phyloP scores from a whole-genome alignment of 1,140 invertebrate species.

The Drosophila yakuba region DNA sequence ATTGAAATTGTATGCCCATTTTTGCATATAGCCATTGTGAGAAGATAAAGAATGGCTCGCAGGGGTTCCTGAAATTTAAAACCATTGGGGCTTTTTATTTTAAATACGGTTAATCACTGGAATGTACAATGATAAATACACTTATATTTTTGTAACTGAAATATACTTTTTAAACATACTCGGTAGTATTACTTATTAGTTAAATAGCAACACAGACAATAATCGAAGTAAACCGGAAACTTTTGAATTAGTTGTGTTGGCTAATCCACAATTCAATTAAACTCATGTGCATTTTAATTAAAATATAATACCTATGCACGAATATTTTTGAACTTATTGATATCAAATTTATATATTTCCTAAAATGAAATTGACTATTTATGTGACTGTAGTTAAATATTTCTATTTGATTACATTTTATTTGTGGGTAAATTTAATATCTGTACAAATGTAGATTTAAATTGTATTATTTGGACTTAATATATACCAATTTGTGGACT shows the following conservation, averaged over 20 bases:
- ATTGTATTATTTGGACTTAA: too few species aligned
- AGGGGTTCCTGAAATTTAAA: not conserved
- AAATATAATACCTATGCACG: not conserved
- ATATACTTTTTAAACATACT: not conserved
- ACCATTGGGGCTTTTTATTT: not conserved
- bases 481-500: too few species aligned
- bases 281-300: not conserved
- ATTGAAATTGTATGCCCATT: constrained; percentile 48
- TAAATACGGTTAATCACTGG: not conserved
- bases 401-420: too few species aligned
- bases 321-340: not conserved
- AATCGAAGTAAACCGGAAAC: not conserved
- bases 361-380: not conserved
- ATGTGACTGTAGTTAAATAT: not conserved
- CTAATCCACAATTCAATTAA: not conserved
- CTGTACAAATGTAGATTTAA: too few species aligned
- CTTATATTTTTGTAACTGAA: not conserved
- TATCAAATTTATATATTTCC: too few species aligned
- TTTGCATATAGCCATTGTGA: constrained; percentile 15
- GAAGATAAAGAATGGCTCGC: constrained; percentile 14
- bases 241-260: not conserved
- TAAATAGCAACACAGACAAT: not conserved
- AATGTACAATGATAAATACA: not conserved
- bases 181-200: too few species aligned
- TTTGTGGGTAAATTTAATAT: too few species aligned